These are phyloP conservation scores for Pseudochirops cupreus DNA, from an alignment of 2,797 vertebrate genomes.

Conservation along the genomic window DNA sequence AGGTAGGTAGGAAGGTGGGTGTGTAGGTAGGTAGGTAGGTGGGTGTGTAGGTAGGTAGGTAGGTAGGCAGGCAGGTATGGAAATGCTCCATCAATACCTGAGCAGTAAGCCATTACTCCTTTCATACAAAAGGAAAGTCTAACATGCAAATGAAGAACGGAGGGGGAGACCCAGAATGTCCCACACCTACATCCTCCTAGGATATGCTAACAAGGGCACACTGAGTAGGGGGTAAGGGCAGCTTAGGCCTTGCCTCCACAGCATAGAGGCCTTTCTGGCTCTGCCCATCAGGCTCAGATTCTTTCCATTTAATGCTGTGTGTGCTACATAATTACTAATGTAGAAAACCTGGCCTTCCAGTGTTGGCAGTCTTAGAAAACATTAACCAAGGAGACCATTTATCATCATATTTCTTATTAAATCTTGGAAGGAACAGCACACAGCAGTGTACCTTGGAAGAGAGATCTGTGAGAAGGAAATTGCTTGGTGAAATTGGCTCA, in stretches of 20 bases:
- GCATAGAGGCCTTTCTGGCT: conserved; percentile 1
- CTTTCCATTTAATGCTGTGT: conserved; percentile 40
- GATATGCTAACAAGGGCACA: conserved; percentile 43
- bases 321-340: conserved; percentile 67
- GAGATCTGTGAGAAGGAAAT: conserved; percentile 78
- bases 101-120: background rate
- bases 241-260: conserved; percentile 60
- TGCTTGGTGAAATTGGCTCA: conserved; percentile 78
- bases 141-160: background rate
- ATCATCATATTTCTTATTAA: conserved; percentile 84
- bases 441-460: conserved; percentile 80
- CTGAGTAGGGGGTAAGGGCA: conserved; percentile 37
- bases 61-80: no score
- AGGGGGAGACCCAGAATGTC: background rate
- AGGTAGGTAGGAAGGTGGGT: no score
- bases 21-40: background rate
- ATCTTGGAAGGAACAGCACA: conserved; percentile 81
- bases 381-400: conserved; percentile 78
- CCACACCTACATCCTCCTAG: background rate
- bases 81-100: conserved; percentile 12
- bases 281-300: conserved; percentile 57
- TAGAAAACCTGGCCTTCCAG: conserved; percentile 69
- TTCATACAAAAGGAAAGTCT: background rate
- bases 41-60: no score
- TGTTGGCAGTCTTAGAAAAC: conserved; percentile 77